Base-by-base conservation (phyloP, 2,888 invertebrate species). In the Stomorhina lunata region DNA sequence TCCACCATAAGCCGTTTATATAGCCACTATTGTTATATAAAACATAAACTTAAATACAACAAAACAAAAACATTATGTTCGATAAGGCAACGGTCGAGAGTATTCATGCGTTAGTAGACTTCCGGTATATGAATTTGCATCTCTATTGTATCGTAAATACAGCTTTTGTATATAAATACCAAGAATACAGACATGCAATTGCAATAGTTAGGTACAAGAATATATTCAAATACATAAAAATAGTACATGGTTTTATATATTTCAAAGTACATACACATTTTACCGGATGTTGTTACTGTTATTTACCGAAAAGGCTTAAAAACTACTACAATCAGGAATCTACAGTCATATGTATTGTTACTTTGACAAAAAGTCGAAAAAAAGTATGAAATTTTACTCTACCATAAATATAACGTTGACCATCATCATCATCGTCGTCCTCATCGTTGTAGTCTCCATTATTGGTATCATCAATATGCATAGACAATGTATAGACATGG, bases 61-160 rank as follows among this genome's bases (percentile, higher is more conserved):
- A 61, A 6, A 48, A 63, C 37, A 25, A 63, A 32, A 34, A 25
- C 61, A 34, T 4, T 45, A 50, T 5, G 15, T 17, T 25, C 27
- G 0, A 22, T 34, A 57, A 76, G 25, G 55, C 17, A 65, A 17
- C 17, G 43, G 40, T 32, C 40, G 27, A 50, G n/a, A n/a, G 32
- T 27, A 61, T 61, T 50, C 73, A 61, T 73, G 73, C 53, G 45
- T 75, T 69, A 55, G 17, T 55, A 53, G 15, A 55, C 20, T 68
- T 68, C 55, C 69, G 61, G 75, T 75, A 12, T 34, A 57, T 37
- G 57, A n/a, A 22, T 55, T 61, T 69, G 75, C 69, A 69, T 43
- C 22, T 66, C 4, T 27, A 55, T 68, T 34, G 6, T 43, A 15
- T n/a, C n/a, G n/a, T n/a, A n/a, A n/a, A n/a, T n/a, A n/a, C n/a